Percentiles rank a stretch among this genome's conserved stretches.
These are phyloP conservation scores for Podarcis lilfordi DNA, from an alignment of 2,797 vertebrate genomes.

Conservation along the genomic window DNA sequence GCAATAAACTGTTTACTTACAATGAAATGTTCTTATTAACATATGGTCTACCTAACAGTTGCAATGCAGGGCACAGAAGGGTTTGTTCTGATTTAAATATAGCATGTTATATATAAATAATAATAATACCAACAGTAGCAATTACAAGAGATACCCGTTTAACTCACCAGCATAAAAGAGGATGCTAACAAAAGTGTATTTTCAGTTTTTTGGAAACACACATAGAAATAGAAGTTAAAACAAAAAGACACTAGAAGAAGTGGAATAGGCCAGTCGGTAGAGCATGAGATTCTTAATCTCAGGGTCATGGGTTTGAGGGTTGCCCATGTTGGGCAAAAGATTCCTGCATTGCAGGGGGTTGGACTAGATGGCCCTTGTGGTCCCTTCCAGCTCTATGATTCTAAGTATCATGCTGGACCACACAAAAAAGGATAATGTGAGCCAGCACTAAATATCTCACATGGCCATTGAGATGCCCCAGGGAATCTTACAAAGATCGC, in stretches of 20 bases:
- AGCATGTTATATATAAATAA: background rate
- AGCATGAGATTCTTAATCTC: no score
- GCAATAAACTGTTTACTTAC: background rate
- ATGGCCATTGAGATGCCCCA: background rate
- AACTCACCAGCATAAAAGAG: background rate
- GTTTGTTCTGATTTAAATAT: background rate
- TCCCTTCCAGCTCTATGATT: no score
- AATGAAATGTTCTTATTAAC: background rate
- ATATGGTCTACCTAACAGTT: background rate
- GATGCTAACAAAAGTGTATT: conserved; percentile 1
- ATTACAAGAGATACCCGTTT: background rate
- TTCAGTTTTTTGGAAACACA: conserved; percentile 3
- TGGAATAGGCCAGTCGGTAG: background rate
- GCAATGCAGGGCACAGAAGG: background rate
- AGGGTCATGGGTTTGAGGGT: no score
- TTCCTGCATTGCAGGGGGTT: no score
- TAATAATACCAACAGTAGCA: background rate
- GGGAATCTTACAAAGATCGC: background rate
- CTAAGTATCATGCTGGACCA: background rate
- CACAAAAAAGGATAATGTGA: background rate
- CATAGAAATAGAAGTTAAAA: background rate
- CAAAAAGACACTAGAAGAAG: background rate
- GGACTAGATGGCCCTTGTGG: no score
- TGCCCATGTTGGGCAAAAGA: no score
- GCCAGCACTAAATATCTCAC: background rate